phyloP scores from a whole-genome alignment of 2,113 vertebrate species.

The Clarias magur region DNA sequence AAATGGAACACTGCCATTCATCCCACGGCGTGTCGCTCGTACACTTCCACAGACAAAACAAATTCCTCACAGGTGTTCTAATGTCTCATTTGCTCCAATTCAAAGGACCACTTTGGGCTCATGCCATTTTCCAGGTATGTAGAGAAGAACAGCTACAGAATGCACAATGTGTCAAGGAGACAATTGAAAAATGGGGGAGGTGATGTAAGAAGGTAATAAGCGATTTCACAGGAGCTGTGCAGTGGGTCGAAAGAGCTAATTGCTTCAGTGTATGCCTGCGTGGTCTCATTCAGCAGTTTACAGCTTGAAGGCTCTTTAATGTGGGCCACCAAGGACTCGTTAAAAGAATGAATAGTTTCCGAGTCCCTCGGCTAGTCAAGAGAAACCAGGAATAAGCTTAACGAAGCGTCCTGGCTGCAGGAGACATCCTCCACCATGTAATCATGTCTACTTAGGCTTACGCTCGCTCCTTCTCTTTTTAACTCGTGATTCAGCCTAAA shows the following conservation, averaged over 20 bases:
- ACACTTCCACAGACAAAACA: constrained; percentile 13
- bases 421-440: background rate
- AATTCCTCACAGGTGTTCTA: constrained; percentile 51
- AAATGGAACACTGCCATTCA: constrained; percentile 33
- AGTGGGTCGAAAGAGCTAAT: constrained; percentile 52
- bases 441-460: background rate
- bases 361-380: constrained; percentile 28
- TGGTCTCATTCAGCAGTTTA: constrained; percentile 51
- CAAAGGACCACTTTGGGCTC: constrained; percentile 32
- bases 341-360: constrained; percentile 51
- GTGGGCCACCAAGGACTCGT: constrained; percentile 51
- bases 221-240: constrained; percentile 58
- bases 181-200: background rate
- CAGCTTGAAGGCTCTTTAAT: constrained; percentile 54
- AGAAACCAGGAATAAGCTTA: constrained; percentile 42
- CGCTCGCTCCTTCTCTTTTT: background rate
- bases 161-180: constrained; percentile 30
- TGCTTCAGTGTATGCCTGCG: constrained; percentile 45
- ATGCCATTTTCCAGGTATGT: constrained; percentile 31
- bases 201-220: constrained; percentile 43
- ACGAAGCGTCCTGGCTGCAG: constrained; percentile 51
- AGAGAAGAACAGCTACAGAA: background rate
- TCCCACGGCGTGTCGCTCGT: background rate
- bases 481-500: background rate
- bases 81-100: constrained; percentile 41